A percentile compares a stretch with the other conserved stretches of the same genome.
These are phyloP conservation scores for Indicator maculatus DNA, from an alignment of 2,113 vertebrate genomes.

Conservation along the genomic window DNA sequence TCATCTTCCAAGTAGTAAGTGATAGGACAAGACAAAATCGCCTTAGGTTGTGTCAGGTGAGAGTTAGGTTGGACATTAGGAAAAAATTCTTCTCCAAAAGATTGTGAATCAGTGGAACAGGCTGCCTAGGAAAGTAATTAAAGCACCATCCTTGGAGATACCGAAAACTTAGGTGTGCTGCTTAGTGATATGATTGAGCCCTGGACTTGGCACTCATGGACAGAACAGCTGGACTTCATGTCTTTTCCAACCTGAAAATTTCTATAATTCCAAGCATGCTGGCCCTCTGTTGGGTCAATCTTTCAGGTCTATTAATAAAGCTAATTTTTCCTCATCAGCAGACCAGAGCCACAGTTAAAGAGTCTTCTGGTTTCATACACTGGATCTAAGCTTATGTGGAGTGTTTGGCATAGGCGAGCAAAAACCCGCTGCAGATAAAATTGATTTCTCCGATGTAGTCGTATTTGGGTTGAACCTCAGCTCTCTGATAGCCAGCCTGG, in stretches of 20 bases:
- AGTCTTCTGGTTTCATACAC: rapidly evolving
- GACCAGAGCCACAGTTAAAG: too few relatives aligned
- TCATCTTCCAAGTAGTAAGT: background rate
- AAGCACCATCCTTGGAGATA: background rate
- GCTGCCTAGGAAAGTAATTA: background rate
- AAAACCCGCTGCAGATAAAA: too few relatives aligned
- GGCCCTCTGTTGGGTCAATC: background rate
- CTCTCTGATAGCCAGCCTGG: background rate
- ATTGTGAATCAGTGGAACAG: background rate
- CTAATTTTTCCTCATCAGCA: too few relatives aligned
- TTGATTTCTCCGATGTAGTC: rapidly evolving
- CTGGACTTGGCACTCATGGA: background rate
- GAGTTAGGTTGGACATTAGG: background rate
- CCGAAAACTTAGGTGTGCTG: background rate
- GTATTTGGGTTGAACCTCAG: background rate
- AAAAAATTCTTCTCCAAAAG: background rate
- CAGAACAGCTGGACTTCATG: background rate
- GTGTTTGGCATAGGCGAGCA: rapidly evolving
- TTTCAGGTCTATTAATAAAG: background rate
- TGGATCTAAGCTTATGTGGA: too few relatives aligned
- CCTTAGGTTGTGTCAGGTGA: background rate
- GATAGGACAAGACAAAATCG: background rate
- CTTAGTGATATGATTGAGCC: background rate
- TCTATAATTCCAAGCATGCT: rapidly evolving
- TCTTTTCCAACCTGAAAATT: background rate